Conservation (phyloP, 2,113 vertebrate genomes). For the Malaclemys terrapin region DNA sequence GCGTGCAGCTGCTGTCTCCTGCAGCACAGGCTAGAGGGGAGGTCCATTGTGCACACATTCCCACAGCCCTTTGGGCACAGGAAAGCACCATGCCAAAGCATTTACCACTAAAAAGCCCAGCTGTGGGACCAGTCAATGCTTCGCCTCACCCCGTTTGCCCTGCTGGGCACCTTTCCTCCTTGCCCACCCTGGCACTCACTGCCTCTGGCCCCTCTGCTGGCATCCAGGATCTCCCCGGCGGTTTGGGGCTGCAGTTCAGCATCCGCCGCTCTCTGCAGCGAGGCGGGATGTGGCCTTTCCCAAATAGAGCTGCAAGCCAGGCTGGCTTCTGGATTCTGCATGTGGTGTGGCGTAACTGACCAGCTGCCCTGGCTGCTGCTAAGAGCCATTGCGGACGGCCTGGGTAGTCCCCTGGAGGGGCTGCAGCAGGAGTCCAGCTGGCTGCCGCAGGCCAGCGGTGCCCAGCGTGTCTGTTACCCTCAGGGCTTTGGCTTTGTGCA, state of each 20-base stretch:
- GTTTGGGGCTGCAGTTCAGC: not conserved
- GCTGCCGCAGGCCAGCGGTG: not conserved
- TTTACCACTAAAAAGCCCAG: not conserved
- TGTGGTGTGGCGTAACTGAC: rapidly evolving
- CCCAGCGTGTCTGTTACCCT: not conserved
- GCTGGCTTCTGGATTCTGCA: not conserved
- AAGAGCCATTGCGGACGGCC: rapidly evolving
- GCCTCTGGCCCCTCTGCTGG: not conserved
- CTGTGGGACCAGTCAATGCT: conserved; percentile 10
- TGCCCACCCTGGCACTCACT: not conserved
- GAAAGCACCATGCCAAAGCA: conserved; percentile 24
- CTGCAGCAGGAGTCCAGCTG: not conserved
- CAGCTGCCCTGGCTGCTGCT: rapidly evolving
- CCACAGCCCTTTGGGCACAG: conserved; percentile 20
- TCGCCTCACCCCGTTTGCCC: not conserved
- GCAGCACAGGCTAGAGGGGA: conserved; percentile 48
- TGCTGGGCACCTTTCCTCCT: conserved; percentile 43
- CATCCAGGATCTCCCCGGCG: not conserved
- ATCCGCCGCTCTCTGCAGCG: not conserved
- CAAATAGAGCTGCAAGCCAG: not conserved
- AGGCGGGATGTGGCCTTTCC: rapidly evolving
- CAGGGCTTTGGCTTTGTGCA: not conserved
- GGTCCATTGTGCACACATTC: not conserved
- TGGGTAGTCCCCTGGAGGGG: rapidly evolving
- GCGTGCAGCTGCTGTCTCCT: not conserved